These are phyloP conservation scores for Xiphorhynchus elegans DNA, from an alignment of 2,113 vertebrate genomes.

Conservation along the genomic window DNA sequence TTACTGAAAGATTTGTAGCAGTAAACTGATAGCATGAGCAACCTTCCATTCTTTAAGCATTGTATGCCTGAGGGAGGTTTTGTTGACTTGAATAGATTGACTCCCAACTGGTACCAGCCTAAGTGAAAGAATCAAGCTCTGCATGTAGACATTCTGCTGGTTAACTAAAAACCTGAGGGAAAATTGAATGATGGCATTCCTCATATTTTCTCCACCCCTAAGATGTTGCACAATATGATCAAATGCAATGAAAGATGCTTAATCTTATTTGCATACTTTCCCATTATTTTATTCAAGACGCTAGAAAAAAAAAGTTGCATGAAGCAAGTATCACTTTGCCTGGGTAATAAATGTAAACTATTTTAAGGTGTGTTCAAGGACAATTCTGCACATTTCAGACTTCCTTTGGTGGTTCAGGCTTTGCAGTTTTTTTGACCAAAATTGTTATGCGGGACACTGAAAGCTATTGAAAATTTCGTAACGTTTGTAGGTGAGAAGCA, in stretches of 20 bases:
- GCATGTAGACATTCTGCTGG: background rate
- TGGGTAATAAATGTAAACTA: background rate
- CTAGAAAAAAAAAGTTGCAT: background rate
- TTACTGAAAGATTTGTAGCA: conserved; percentile 19
- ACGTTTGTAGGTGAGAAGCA: conserved; percentile 30
- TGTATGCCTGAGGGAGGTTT: conserved; percentile 17
- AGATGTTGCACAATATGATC: conserved; percentile 9
- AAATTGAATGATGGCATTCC: background rate
- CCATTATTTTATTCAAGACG: background rate
- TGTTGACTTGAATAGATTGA: conserved; percentile 28
- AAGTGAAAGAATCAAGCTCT: conserved; percentile 13
- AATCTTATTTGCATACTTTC: conserved; percentile 40
- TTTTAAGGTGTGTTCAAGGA: conserved; percentile 52
- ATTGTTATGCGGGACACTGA: conserved; percentile 14
- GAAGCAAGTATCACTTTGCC: background rate
- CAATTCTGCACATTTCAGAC: conserved; percentile 14
- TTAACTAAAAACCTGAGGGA: conserved; percentile 27
- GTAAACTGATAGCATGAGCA: background rate
- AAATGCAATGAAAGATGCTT: conserved; percentile 42
- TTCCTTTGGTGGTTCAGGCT: background rate
- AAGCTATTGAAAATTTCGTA: conserved; percentile 32
- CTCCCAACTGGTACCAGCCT: background rate
- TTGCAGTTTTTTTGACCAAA: conserved; percentile 1
- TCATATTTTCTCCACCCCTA: conserved; percentile 14
- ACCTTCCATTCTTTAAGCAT: background rate